phyloP scores from a whole-genome alignment of 2,888 invertebrate species.

The Lasioglossum zephyrum region DNA sequence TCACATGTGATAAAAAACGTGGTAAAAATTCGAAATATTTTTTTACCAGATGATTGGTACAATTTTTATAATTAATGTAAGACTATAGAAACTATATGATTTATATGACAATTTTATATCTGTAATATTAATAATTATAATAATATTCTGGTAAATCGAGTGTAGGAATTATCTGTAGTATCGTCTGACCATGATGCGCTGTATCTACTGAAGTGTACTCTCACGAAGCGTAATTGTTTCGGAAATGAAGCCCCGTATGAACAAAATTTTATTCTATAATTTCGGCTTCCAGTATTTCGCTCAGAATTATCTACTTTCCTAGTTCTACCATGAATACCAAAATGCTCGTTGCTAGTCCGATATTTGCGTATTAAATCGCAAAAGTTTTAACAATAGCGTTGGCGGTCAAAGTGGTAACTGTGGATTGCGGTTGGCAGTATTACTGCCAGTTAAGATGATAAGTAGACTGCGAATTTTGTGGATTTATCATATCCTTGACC shows the following conservation, averaged over 20 bases:
- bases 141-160: too few species aligned
- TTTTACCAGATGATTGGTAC: too few species aligned
- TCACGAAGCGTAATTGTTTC: not conserved
- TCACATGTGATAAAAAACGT: too few species aligned
- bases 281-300: not conserved
- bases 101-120: too few species aligned
- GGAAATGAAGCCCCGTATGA: not conserved
- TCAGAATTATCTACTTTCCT: not conserved
- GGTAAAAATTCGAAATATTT: too few species aligned
- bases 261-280: not conserved
- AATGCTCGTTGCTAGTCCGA: not conserved
- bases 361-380: not conserved
- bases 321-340: not conserved
- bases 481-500: not conserved
- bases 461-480: too few species aligned
- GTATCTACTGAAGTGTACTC: too few species aligned
- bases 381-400: not conserved
- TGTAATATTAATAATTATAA: too few species aligned
- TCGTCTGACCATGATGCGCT: not conserved
- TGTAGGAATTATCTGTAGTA: not conserved
- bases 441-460: not conserved
- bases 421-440: not conserved
- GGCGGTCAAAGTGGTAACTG: not conserved
- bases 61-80: too few species aligned
- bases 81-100: too few species aligned